Evolutionary conservation across 1,140 invertebrate genomes (phyloP), one percentile per base, ranked within the genome.

Genomic region (Mactra quadrangularis): DNA sequence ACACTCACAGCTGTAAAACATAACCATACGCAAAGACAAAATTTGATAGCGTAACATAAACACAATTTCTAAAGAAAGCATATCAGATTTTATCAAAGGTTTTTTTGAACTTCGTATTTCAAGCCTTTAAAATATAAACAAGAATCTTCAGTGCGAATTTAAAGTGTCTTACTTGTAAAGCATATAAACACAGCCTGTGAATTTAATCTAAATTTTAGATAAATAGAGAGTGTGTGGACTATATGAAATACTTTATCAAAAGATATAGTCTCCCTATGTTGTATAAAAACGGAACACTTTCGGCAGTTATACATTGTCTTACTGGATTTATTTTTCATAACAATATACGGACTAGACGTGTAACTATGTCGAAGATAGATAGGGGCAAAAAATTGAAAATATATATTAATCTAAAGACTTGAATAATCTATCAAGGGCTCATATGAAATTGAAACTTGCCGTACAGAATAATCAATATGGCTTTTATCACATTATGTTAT

Each of bases 151-250:
- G 1, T 27, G 31, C 17, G 59, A 76, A 60, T 52, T 76, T 60
- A n/a, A 62, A 76, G 74, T 62, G 74, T 64, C 47, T 76, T 76
- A 76, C 74, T 76, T 76, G 74, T 76, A 60, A 45, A 76, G 59
- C n/a, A 41, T 64, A 55, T 64, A 76, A 76, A 76, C 59, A 76
- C 59, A 29, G 74, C 45, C 17, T 45, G 41, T 50, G 35, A 15
- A 70, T 33, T 64, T 33, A 35, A 59, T 29, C 55, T 25, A 25
- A 59, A 29, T 29, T 25, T 59, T 19, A 29, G 25, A 25, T 59
- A 25, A 59, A 59, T 31, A 0, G 13, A 31, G 31, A 13, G 0
- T 22, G 1, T 59, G 7, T 31, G 3, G 55, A 53, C 19, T 59
- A 3, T 59, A 29, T 59, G 55, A 59, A 29, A 25, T 59, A 59